These are phyloP conservation scores for Tetrax tetrax DNA, from an alignment of 2,113 vertebrate genomes.

Conservation along the genomic window DNA sequence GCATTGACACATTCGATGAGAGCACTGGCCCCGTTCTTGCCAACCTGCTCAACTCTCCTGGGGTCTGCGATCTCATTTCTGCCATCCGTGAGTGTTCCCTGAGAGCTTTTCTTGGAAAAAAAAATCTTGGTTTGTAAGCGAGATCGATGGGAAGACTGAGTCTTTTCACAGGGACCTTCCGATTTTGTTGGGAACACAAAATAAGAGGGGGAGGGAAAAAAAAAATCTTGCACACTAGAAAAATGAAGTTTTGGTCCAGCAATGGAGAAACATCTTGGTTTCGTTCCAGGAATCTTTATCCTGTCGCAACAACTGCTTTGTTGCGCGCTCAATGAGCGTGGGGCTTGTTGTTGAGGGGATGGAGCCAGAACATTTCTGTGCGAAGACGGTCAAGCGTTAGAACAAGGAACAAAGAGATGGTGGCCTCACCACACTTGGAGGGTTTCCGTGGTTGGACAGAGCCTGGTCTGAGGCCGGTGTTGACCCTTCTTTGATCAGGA, in stretches of 20 bases:
- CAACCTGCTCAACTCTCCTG: neutral
- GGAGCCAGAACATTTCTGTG: too few species aligned
- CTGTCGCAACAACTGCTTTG: neutral
- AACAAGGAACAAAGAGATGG: neutral
- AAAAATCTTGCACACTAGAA: neutral
- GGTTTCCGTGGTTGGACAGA: neutral
- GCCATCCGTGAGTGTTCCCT: neutral
- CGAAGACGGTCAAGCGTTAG: neutral
- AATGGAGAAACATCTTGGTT: neutral
- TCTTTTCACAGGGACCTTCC: neutral
- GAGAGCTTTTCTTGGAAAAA: neutral
- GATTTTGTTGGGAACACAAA: neutral
- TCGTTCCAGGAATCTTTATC: too few species aligned
- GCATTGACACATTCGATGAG: fast-evolving
- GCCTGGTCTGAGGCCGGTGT: neutral
- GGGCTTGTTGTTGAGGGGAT: too few species aligned
- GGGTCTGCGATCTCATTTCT: neutral
- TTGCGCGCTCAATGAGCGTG: too few species aligned
- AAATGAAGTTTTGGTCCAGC: neutral
- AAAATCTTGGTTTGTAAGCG: neutral
- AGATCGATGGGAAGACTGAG: neutral
- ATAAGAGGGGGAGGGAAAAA: neutral
- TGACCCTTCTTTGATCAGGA: neutral
- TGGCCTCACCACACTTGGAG: neutral
- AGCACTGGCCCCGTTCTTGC: neutral